Evolutionary conservation across 2,797 vertebrate genomes (phyloP).

Genomic region (Heteromormyrus szaboi): DNA sequence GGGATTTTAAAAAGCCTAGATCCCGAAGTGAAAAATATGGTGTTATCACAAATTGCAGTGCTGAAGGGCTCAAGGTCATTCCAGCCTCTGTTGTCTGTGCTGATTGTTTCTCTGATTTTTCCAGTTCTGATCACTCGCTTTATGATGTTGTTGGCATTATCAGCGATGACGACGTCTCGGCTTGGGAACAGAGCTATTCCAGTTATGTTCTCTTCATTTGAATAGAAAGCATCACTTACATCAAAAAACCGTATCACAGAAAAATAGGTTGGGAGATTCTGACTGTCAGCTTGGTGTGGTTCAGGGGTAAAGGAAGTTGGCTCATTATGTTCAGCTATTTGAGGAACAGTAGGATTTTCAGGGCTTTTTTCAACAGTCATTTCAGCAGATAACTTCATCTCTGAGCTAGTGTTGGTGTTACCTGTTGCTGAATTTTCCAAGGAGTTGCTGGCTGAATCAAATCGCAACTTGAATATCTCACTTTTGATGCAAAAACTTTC

Average conservation of each 20-base stretch:
- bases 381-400: not conserved
- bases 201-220: constrained; percentile 6
- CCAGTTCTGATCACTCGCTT: constrained; percentile 14
- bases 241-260: constrained; percentile 1
- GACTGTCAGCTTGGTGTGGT: not conserved
- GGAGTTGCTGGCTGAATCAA: not conserved
- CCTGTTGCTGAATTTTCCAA: not conserved
- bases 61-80: constrained; percentile 17
- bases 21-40: constrained; percentile 28
- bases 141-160: constrained; percentile 14
- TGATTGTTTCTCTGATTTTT: not conserved
- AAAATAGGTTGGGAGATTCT: not conserved
- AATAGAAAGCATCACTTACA: not conserved
- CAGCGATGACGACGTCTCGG: constrained; percentile 15
- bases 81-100: not conserved
- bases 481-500: not conserved
- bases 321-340: not conserved
- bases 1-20: constrained; percentile 24
- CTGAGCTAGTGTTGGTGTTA: not conserved
- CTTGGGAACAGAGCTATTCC: constrained; percentile 15
- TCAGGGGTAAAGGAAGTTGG: not conserved
- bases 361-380: not conserved
- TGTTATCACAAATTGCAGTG: constrained; percentile 22
- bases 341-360: not conserved
- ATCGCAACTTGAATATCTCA: constrained; percentile 17